Base-by-base conservation (phyloP, 2,113 vertebrate genomes). In the Corydoras maculifer region DNA sequence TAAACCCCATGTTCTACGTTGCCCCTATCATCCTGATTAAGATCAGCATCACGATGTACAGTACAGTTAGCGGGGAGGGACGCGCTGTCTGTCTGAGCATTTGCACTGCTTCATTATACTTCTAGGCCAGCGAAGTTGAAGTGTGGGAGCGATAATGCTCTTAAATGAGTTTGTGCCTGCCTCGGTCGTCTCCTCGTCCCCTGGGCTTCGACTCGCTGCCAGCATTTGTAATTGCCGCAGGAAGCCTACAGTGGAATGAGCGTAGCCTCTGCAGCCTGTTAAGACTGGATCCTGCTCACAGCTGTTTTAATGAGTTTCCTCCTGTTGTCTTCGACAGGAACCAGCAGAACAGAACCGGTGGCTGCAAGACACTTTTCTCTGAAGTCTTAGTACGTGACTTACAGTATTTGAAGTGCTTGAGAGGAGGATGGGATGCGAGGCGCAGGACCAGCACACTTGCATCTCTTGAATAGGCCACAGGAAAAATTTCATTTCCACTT, bases 281-380 rank as follows among this genome's bases (percentile, higher is more conserved):
- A 65, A 51, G 54, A 55, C 57, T 59, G 35, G 11, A 62, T 15
- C 32, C 48, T 59, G 43, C 15, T 13, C 3, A 67, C n/a, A 14
- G 61, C 60, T 74, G 4, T 67, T 61, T 78, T 78, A 78, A 78
- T 78, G 76, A 75, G 63, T 43, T 59, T 66, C 55, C 11, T 31
- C n/a, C 14, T 32, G 48, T 66, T 53, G 8, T 51, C 29, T 50
- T 32, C 31, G 32, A 9, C 63, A 10, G n/a, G 29, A 73, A 65
- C 30, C 51, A 58, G 29, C 18, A 65, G 55, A 51, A 66, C 32
- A 59, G 35, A 43, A 43, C 35, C 35, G 7, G 62, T 29, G 35
- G 14, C 32, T n/a, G 8, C 8, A 2, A 43, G 35, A 43, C 35
- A 43, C 35, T 43, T 5, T 43, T 43, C 35, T 43, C 7, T 43